Evolutionary conservation across 2,113 vertebrate genomes (phyloP), one percentile per base, ranked within the genome.

Genomic region (Corythoichthys haematopterus): DNA sequence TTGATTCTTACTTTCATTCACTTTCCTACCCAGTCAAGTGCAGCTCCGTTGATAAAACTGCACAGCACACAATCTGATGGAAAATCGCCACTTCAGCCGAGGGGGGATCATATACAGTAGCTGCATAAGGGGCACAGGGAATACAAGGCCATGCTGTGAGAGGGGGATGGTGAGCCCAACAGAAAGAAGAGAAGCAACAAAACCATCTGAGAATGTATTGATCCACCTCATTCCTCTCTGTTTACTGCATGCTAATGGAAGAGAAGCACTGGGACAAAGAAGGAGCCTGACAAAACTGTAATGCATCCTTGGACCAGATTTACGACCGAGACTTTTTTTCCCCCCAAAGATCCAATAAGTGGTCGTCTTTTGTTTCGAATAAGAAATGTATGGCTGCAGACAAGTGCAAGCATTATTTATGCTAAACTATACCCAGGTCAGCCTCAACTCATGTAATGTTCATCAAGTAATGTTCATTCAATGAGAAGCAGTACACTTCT

Each of bases 1-100:
- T 76, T 69, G 43, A 20, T 12, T 14, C 65, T 28, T 28, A 28
- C 43, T 69, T 53, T 40, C 46, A 52, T 45, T 20, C 3, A 15
- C 48, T 66, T 70, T 52, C 38, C 46, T 43, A 35, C 51, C 59
- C 63, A 78, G 66, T 35, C 58, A 45, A 47, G 56, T 6, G 36
- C 60, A 63, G 75, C 13, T 12, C 15, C 0, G 69, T 67, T 74
- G 68, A 79, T 50, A 62, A 59, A 36, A 75, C 73, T 75, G 70
- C 66, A 59, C 65, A 68, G 43, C 14, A 47, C 45, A 69, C 40
- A 75, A 81, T 85, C 86, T 77, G 52, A 90, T 86, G 80, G 63
- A 77, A 75, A 77, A 81, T 83, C 74, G 69, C 76, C 66, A 68
- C 68, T 68, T 84, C 80, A 62, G 63, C 71, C 40, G 48, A 16